Base-by-base conservation (phyloP, 2,113 vertebrate genomes). In the Python bivittatus region DNA sequence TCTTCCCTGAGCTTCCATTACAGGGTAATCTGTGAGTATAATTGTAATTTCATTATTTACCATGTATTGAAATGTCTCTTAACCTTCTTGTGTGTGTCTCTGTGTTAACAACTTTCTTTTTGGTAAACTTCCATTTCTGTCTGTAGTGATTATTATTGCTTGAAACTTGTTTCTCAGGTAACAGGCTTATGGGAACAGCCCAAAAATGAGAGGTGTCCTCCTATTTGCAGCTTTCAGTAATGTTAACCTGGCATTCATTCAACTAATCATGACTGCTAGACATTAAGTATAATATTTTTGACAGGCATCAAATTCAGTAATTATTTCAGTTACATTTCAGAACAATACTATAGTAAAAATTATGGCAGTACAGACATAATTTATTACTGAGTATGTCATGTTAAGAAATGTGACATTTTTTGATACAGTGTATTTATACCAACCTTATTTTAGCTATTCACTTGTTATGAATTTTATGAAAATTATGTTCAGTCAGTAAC, bases 61-160 rank as follows among this genome's bases (percentile, higher is more conserved):
- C 1, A 38, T 68, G 22, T 60, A 52, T 53, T 53, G 57, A 29
- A 27, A 52, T 84, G 9, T 64, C 22, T 64, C 6, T 48, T 27
- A 58, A 23, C 42, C 22, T 88, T 60, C 84, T 29, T 29, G 15
- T 29, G 15, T 79, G 23, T 38, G 1, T 27, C 6, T 29, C 1
- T 85, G 9, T 87, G 13, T 10, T 44, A 84, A 38, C 68, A 52
- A 3, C 48, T 38, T 2, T 38, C 1, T 22, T 54, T 42, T 89
- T 52, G 48, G 15, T 38, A 52, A 86, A 64, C 13, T 4, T 13
- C 1, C 1, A 25, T 20, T 2, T 38, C 3, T n/a, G 61, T 1
- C 1, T 33, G n/a, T n/a, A 38, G 2, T 17, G 0, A 2, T 5
- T 56, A 9, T 48, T 42, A 1, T 54, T 54, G 1, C 48, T 88